Conservation (phyloP, 2,113 vertebrate species). For the Typhlomys cinereus region DNA sequence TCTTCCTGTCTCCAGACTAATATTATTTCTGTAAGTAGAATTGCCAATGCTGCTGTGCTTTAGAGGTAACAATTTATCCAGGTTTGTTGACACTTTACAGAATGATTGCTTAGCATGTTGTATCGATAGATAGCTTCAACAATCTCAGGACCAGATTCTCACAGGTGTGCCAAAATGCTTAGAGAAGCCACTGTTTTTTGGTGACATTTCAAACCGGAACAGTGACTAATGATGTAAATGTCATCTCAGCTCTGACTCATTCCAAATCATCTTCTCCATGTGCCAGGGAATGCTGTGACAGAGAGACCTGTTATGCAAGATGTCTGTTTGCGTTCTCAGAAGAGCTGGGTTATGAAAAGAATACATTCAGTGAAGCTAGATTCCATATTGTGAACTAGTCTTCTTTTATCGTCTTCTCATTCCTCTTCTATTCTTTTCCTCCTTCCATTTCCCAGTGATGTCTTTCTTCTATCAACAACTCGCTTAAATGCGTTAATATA, state of each 20-base stretch:
- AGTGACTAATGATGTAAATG: conserved; percentile 40
- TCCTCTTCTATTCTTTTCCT: background rate
- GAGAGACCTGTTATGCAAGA: background rate
- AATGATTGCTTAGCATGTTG: background rate
- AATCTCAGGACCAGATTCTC: too few relatives aligned
- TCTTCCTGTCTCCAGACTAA: background rate
- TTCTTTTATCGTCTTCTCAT: background rate
- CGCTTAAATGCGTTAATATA: background rate
- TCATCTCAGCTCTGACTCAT: background rate
- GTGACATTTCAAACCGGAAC: conserved; percentile 48
- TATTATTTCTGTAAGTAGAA: background rate
- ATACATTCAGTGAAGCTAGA: background rate
- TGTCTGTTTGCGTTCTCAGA: background rate
- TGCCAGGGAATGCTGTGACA: background rate
- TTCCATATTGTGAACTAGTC: background rate
- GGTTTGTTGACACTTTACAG: conserved; percentile 25
- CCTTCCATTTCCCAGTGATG: background rate
- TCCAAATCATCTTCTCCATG: background rate
- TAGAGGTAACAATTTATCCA: conserved; percentile 27
- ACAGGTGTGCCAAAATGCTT: background rate
- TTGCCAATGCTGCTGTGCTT: background rate
- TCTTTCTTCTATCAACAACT: too few relatives aligned
- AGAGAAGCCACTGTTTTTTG: conserved; percentile 27
- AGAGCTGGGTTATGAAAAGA: background rate
- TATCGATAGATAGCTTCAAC: conserved; percentile 7